Evolutionary conservation across 2,888 invertebrate species (phyloP).

Genomic region (Lepidochitona cinerea): DNA sequence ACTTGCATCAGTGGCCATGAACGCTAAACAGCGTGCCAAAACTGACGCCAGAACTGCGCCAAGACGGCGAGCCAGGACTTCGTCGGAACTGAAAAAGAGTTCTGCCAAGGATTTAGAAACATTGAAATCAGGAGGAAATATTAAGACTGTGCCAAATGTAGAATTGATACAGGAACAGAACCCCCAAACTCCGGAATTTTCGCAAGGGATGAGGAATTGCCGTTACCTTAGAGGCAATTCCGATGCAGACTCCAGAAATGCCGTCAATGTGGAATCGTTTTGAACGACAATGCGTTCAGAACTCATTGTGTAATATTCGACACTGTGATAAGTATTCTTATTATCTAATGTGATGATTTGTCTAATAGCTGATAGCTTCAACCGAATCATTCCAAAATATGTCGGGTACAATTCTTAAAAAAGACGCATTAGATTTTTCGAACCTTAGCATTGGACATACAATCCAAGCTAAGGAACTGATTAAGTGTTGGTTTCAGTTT

Average conservation of each 20-base stretch:
- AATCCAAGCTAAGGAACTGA: too few species aligned
- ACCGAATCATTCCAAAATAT: too few species aligned
- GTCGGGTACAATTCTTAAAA: too few species aligned
- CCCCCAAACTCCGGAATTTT: not conserved
- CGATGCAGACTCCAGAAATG: not conserved
- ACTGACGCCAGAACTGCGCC: not conserved
- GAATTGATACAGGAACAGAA: not conserved
- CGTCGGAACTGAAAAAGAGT: not conserved
- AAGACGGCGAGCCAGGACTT: not conserved
- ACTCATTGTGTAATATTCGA: too few species aligned
- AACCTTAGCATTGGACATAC: too few species aligned
- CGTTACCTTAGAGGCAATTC: not conserved
- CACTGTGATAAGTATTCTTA: too few species aligned
- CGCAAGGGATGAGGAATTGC: not conserved
- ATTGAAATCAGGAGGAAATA: not conserved
- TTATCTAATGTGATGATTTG: too few species aligned
- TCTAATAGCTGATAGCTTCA: too few species aligned
- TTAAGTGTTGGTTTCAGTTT: too few species aligned
- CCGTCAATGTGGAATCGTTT: not conserved
- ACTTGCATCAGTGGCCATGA: not conserved
- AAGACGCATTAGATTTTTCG: too few species aligned
- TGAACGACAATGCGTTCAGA: too few species aligned
- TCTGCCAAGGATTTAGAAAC: not conserved
- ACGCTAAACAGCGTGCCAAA: not conserved
- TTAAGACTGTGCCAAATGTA: not conserved